These are phyloP conservation scores for Caenorhabditis afra DNA, from an alignment of 2,888 invertebrate genomes.

Conservation along the genomic window DNA sequence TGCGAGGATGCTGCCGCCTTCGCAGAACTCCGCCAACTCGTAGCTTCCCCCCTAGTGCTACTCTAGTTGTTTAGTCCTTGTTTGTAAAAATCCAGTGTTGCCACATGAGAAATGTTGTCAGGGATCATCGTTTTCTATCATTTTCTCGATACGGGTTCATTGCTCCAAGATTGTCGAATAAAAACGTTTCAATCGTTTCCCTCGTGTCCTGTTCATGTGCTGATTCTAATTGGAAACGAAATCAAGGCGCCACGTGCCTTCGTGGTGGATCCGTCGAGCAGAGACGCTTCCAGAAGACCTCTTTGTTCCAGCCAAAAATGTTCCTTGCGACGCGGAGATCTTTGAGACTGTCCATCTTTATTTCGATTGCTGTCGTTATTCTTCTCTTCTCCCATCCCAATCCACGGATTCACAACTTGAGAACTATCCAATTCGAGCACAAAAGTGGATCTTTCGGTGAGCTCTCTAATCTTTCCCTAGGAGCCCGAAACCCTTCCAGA, in stretches of 20 bases:
- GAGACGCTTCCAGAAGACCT: neutral
- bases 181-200: too few relatives aligned
- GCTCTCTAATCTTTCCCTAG: neutral
- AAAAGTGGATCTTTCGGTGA: conserved; percentile 19
- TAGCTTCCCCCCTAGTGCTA: neutral
- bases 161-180: neutral
- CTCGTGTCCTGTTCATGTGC: too few relatives aligned
- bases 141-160: neutral
- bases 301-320: too few relatives aligned
- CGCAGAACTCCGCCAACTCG: neutral
- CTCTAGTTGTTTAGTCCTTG: neutral
- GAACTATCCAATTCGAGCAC: conserved; percentile 27
- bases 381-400: neutral
- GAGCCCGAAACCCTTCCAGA: conserved; percentile 5
- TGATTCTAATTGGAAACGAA: too few relatives aligned
- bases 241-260: too few relatives aligned
- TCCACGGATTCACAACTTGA: neutral
- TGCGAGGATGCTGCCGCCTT: conserved; percentile 39
- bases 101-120: conserved; percentile 33
- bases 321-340: too few relatives aligned
- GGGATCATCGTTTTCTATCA: conserved; percentile 27
- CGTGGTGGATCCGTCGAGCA: too few relatives aligned
- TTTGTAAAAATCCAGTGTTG: conserved; percentile 37
- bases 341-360: neutral
- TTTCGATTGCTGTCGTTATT: conserved; percentile 6